Evolutionary conservation across 2,888 invertebrate genomes (phyloP), one percentile per base, ranked within the genome.

Genomic region (Digitonthophagus gazella): DNA sequence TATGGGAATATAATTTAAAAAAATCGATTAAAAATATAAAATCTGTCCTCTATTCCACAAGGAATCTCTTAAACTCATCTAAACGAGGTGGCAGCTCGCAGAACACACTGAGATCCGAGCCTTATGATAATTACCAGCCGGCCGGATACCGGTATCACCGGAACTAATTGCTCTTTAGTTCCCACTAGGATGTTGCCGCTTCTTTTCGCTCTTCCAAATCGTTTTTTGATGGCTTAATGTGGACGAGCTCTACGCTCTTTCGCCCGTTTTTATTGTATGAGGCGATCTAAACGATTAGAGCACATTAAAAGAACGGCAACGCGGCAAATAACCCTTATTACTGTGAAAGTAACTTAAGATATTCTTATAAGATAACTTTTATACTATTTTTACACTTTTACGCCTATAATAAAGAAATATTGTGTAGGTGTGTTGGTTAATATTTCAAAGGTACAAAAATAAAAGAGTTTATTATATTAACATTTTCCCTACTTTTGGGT

Each of bases 221-320:
- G 16, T 61, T 61, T 18, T 61, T 61, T 61, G 61, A 61, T 61
- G 61, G 61, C 61, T 19, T 61, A 61, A 61, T 61, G 61, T 18
- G 18, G 16, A 18, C 18, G 14, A 2, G 11, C 58, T n/a, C 16
- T 58, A 16, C 58, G 18, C 18, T 18, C 16, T 58, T 58, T 14
- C 58, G 11, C 58, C 15, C 18, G 18, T 58, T 58, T 58, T 58
- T 58, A 58, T 58, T 58, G 18, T 58, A 58, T 2, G 16, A 18
- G 16, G 18, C 58, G 15, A 58, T 58, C 11, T 58, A 58, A 44
- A 11, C 28, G 28, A 44, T 44, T 44, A 44, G 28, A 44, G 8
- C 28, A 11, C 28, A 44, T 44, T 44, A 44, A 44, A 44, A 1
- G 28, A 44, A 44, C 28, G 11, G 28, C 28, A 44, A 44, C 28